Evolutionary conservation across 1,140 invertebrate genomes (phyloP).

Genomic region (Diabrotica undecimpunctata): DNA sequence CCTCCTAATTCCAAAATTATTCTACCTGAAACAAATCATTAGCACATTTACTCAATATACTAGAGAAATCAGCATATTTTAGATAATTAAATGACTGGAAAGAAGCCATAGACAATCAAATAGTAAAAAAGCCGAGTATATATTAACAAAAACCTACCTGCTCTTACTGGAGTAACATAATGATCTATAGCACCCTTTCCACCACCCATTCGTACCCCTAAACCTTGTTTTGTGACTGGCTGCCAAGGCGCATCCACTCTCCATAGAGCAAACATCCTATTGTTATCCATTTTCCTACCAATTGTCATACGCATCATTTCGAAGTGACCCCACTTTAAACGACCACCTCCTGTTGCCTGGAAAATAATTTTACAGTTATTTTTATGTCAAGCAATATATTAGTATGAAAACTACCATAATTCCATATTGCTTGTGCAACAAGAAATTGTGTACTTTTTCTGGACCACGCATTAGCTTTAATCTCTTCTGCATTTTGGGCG

Average conservation of each 20-base stretch:
- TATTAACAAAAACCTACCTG: constrained; percentile 49
- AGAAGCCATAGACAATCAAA: no score
- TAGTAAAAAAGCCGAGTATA: not conserved
- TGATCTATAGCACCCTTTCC: constrained; percentile 95
- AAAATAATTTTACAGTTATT: constrained; percentile 33
- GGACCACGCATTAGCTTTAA: constrained; percentile 84
- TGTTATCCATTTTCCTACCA: constrained; percentile 70
- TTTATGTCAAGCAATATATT: not conserved
- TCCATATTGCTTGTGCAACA: constrained; percentile 88
- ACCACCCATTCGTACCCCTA: constrained; percentile 90
- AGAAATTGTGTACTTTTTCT: constrained; percentile 76
- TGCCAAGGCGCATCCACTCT: constrained; percentile 94
- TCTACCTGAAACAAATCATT: constrained; percentile 49
- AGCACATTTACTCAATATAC: no score
- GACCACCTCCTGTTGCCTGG: constrained; percentile 78
- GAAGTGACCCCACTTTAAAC: constrained; percentile 75
- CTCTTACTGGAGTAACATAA: constrained; percentile 90
- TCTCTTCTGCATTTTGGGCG: constrained; percentile 80
- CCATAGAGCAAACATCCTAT: constrained; percentile 92
- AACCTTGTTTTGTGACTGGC: constrained; percentile 84
- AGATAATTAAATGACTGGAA: no score
- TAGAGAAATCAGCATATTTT: no score
- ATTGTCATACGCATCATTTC: constrained; percentile 82
- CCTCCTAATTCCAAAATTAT: constrained; percentile 96
- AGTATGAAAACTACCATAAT: constrained; percentile 63